These are phyloP conservation scores for Antedon bifida DNA, from an alignment of 35 echinoderm and acorn worm genomes.

Conservation along the genomic window DNA sequence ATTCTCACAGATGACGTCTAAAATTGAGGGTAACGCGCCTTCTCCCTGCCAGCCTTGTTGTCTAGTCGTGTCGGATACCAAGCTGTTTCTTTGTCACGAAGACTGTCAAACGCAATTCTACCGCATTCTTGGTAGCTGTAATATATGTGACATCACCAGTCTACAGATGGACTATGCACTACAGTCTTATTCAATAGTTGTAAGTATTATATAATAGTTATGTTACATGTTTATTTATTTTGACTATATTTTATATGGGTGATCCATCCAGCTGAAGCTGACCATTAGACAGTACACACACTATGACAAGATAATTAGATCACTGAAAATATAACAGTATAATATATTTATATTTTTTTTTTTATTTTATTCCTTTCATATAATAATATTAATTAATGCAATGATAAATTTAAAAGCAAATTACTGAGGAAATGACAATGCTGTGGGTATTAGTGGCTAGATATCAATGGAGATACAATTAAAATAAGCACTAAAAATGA, in stretches of 20 bases:
- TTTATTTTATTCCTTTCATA: no score
- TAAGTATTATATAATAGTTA: slow-evolving; percentile 12
- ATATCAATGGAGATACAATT: no score
- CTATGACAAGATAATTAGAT: background rate
- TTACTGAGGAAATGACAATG: no score
- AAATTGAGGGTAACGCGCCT: background rate
- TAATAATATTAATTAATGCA: no score
- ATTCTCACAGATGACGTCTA: slow-evolving; percentile 12
- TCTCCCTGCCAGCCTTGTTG: slow-evolving; percentile 49
- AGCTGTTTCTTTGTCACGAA: slow-evolving; percentile 46
- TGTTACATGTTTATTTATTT: background rate
- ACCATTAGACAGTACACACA: background rate
- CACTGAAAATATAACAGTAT: background rate
- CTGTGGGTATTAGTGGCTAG: no score
- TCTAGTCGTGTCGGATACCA: slow-evolving; percentile 18
- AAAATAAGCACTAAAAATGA: no score
- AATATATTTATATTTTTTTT: no score
- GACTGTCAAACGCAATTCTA: slow-evolving; percentile 63
- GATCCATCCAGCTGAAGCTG: no score
- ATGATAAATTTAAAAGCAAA: no score
- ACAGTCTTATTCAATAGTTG: slow-evolving; percentile 13
- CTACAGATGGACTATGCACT: background rate
- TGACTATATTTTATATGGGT: no score
- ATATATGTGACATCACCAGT: slow-evolving; percentile 17
- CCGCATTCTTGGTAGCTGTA: slow-evolving; percentile 17